Percentiles rank a stretch among this genome's conserved stretches.
These are phyloP conservation scores for Sphaerophoria taeniata DNA, from an alignment of 2,888 invertebrate genomes.

Conservation along the genomic window DNA sequence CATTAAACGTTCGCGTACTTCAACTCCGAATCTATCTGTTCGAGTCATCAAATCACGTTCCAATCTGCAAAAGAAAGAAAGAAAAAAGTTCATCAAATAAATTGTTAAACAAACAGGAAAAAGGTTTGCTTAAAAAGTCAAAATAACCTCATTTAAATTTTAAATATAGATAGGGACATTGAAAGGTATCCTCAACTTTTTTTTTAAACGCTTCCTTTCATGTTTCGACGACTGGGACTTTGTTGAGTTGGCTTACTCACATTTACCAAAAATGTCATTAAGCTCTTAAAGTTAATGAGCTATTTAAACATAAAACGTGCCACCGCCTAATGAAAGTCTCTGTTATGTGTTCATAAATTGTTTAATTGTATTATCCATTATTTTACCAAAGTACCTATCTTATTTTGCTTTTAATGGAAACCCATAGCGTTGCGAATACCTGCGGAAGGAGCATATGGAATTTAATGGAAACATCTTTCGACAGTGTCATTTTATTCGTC, in stretches of 20 bases:
- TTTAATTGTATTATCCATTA: conserved; percentile 51
- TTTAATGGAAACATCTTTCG: background rate
- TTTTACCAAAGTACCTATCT: background rate
- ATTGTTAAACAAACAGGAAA: background rate
- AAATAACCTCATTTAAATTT: background rate
- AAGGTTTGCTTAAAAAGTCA: background rate
- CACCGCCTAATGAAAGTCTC: conserved; percentile 40
- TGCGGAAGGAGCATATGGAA: background rate
- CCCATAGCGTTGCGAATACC: background rate
- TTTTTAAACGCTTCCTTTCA: background rate
- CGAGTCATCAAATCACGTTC: conserved; percentile 89
- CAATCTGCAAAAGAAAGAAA: conserved; percentile 82
- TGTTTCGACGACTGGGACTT: background rate
- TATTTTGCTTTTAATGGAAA: conserved; percentile 10
- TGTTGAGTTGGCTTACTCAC: conserved; percentile 3
- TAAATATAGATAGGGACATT: conserved; percentile 55
- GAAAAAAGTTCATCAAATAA: conserved; percentile 10
- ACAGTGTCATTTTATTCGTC: background rate
- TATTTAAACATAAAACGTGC: conserved; percentile 35
- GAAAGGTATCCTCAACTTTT: background rate
- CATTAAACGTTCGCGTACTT: conserved; percentile 91
- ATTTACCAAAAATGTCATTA: conserved; percentile 3
- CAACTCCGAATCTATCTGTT: conserved; percentile 92
- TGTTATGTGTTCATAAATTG: conserved; percentile 53
- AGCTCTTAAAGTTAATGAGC: conserved; percentile 37